These are phyloP conservation scores for Caenorhabditis macrosperma DNA, from an alignment of 2,888 invertebrate genomes.

Conservation along the genomic window DNA sequence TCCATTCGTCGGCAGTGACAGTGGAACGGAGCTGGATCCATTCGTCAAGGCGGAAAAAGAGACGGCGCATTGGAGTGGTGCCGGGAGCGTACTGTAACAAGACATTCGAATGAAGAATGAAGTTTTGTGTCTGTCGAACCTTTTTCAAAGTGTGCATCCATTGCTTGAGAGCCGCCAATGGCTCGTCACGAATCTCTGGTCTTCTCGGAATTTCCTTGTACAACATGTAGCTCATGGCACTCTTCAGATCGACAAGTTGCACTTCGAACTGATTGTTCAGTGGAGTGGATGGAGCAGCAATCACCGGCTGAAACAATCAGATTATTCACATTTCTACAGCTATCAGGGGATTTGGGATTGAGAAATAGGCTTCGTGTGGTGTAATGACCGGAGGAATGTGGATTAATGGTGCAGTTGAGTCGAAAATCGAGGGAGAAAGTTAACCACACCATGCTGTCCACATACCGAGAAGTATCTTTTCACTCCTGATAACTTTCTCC, in stretches of 20 bases:
- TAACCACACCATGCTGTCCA: slow-evolving; percentile 52
- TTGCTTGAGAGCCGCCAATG: slow-evolving; percentile 86
- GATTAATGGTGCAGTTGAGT: slow-evolving; percentile 47
- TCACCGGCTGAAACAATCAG: slow-evolving; percentile 49
- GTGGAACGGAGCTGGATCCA: slow-evolving; percentile 81
- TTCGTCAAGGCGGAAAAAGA: slow-evolving; percentile 84
- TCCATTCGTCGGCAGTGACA: slow-evolving; percentile 81
- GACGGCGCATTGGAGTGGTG: slow-evolving; percentile 85
- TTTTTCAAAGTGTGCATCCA: slow-evolving; percentile 86
- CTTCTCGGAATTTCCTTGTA: slow-evolving; percentile 86
- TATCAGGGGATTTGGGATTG: not conserved
- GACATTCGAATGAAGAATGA: too few relatives aligned
- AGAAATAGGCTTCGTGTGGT: slow-evolving; percentile 6
- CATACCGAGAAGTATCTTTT: slow-evolving; percentile 39
- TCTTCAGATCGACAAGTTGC: slow-evolving; percentile 91
- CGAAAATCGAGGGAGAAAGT: slow-evolving; percentile 16
- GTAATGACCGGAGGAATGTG: slow-evolving; percentile 20
- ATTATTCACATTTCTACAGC: not conserved
- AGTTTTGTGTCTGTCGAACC: slow-evolving; percentile 73
- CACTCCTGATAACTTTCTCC: slow-evolving; percentile 31
- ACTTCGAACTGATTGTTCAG: slow-evolving; percentile 81
- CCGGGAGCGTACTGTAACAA: slow-evolving; percentile 86
- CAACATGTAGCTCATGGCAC: slow-evolving; percentile 89
- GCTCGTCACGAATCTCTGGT: slow-evolving; percentile 86
- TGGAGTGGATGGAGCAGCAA: slow-evolving; percentile 34